Conservation (phyloP, 1,140 invertebrate species). For the Hetaerina americana region DNA sequence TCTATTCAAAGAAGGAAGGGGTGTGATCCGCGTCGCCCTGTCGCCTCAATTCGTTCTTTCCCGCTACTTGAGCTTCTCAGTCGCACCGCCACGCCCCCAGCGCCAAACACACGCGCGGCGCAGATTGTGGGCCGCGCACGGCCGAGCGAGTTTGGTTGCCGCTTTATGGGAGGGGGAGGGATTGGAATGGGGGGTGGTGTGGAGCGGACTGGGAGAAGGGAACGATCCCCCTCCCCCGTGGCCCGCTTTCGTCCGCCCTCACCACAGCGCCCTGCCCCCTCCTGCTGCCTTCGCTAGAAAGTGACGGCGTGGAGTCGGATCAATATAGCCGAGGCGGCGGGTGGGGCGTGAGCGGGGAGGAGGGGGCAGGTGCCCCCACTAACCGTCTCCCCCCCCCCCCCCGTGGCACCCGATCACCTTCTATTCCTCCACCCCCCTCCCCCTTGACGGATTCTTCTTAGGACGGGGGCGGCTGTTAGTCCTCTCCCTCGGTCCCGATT, state of each 20-base stretch:
- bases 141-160: neutral
- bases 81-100: conserved; percentile 7
- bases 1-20: too few relatives aligned
- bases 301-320: neutral
- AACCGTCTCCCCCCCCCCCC: neutral
- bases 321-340: neutral
- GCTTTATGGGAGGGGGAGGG: neutral
- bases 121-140: neutral
- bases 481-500: too few relatives aligned
- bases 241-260: neutral
- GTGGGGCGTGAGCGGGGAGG: neutral
- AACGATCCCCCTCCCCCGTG: neutral
- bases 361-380: too few relatives aligned
- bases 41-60: too few relatives aligned
- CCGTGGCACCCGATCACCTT: too few relatives aligned
- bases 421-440: neutral
- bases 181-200: neutral
- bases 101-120: too few relatives aligned
- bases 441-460: neutral
- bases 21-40: too few relatives aligned
- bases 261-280: too few relatives aligned
- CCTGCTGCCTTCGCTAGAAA: neutral
- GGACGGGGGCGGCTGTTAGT: neutral
- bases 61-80: too few relatives aligned
- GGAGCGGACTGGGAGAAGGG: neutral